Conservation (phyloP, 1,140 invertebrate species). For the Sycophaga agraensis region DNA sequence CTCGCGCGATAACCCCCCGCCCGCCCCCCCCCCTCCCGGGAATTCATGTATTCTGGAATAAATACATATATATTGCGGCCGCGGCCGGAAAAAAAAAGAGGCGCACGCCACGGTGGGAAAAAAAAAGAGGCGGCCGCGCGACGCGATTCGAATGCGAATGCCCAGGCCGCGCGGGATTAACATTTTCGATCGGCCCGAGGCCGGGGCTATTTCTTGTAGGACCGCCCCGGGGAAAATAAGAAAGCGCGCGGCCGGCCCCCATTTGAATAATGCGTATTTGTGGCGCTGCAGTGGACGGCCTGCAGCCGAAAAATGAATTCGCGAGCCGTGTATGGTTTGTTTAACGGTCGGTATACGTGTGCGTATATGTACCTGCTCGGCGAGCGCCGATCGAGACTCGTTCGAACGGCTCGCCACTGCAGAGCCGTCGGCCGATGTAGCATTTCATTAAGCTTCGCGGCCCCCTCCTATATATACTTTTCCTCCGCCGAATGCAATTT, state of each 20-base stretch:
- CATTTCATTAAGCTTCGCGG: too few relatives aligned
- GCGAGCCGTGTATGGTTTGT: too few relatives aligned
- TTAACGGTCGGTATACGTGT: too few relatives aligned
- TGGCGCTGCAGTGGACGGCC: too few relatives aligned
- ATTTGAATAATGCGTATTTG: conserved; percentile 15
- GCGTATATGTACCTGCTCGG: too few relatives aligned
- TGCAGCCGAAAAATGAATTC: too few relatives aligned
- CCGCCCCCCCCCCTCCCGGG: background rate
- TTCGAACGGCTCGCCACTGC: too few relatives aligned
- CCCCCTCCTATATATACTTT: too few relatives aligned
- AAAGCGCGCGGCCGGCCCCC: background rate
- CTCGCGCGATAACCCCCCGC: background rate
- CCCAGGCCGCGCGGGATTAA: background rate
- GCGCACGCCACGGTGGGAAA: background rate
- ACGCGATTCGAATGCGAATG: conserved; percentile 21
- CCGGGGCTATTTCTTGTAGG: background rate
- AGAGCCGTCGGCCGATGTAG: too few relatives aligned
- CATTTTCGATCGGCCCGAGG: conserved; percentile 16
- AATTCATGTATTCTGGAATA: conserved; percentile 21
- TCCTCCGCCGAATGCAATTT: too few relatives aligned
- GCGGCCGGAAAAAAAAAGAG: background rate
- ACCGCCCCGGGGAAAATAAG: background rate
- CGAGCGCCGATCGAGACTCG: too few relatives aligned
- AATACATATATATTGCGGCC: conserved; percentile 12
- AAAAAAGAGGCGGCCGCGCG: background rate